Evolutionary conservation across 1,140 invertebrate genomes (phyloP), one percentile per base, ranked within the genome.

Genomic region (Drosophila sp.): DNA sequence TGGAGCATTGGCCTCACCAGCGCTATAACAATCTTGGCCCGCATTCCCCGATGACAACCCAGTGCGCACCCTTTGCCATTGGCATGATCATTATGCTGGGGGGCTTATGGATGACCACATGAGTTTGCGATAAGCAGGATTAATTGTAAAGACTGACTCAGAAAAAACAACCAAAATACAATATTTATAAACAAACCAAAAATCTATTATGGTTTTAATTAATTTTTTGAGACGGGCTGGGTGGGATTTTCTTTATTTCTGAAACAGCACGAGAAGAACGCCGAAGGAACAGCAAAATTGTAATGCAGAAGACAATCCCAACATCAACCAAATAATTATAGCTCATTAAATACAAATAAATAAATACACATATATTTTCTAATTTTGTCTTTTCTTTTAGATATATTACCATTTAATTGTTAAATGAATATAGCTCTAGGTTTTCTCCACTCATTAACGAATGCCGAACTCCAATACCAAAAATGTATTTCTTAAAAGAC

Each of bases 101-200:
- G 81, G 70, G 78, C 78, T 74, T 78, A 75, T 65, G 27, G 56
- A 72, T 58, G 81, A 86, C 74, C 81, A 51, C 78, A 78, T 72
- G 66, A 50, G 46, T 8, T 46, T 66, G 82, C 11, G 21, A 45
- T 58, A 2, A 9, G 2, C 45, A 9, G 25, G 40, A 40, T n/a
- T 2, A 13, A 46, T 21, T n/a, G 3, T 27, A 18, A 79, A 81
- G 66, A 86, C 74, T 86, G 66, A 87, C 9, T 18, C 65, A 80
- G 36, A 80, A 77, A 51, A 34, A 46, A 2, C 21, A 1, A 21
- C 21, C 21, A 21, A 21, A 21, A 21, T 21, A 21, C 21, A 21
- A 4, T 2, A 21, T 4, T 21, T 4, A 21, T n/a, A n/a, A n/a
- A n/a, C n/a, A 54, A 2, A 51, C n/a, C 21, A 53, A 69, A 56